A percentile compares a stretch with the other conserved stretches of the same genome.
phyloP scores from a whole-genome alignment of 2,113 vertebrate species.

The Megaceryle torquata region DNA sequence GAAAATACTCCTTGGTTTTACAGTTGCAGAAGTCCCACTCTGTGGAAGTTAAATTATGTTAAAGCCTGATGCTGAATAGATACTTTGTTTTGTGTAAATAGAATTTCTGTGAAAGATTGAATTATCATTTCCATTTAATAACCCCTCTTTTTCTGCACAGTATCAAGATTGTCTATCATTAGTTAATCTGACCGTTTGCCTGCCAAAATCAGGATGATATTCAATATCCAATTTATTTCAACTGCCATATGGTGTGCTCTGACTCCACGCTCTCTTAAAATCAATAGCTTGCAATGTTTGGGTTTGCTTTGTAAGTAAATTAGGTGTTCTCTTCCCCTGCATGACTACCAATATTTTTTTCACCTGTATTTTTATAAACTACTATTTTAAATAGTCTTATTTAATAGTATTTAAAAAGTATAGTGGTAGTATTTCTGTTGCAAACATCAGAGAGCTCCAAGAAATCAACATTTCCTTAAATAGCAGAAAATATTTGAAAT shows the following conservation, averaged over 20 bases:
- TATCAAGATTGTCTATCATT: not conserved
- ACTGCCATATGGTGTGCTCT: not conserved
- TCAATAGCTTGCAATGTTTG: not conserved
- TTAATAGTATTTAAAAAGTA: not conserved
- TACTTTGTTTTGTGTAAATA: not conserved
- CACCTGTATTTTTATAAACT: not conserved
- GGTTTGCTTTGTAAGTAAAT: slow-evolving; percentile 19
- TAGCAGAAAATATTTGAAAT: not conserved
- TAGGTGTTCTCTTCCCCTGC: not conserved
- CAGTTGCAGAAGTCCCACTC: not conserved
- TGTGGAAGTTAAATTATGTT: not conserved
- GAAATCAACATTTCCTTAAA: not conserved
- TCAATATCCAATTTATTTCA: slow-evolving; percentile 31
- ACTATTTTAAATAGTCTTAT: not conserved
- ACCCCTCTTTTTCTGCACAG: not conserved
- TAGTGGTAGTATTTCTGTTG: not conserved
- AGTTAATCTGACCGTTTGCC: slow-evolving; percentile 7
- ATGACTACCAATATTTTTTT: not conserved
- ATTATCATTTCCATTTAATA: not conserved
- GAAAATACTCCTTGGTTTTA: not conserved
- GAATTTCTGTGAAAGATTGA: not conserved
- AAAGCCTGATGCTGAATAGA: not conserved
- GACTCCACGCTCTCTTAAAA: not conserved
- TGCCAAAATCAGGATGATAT: slow-evolving; percentile 11
- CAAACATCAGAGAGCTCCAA: not conserved